phyloP scores from a whole-genome alignment of 2,888 invertebrate species.

The Magallana nippona region DNA sequence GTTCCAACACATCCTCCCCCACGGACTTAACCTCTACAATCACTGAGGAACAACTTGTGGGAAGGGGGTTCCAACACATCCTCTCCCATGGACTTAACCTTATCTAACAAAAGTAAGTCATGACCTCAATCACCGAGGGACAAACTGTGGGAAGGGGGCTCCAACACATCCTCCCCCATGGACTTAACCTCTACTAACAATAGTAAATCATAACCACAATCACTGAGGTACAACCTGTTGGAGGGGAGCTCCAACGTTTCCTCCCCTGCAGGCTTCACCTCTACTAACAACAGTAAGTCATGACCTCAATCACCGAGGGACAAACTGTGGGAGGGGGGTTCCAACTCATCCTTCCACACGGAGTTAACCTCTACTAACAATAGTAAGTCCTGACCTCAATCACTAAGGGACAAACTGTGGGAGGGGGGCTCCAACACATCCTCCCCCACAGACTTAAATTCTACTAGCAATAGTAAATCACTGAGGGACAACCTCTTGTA shows the following conservation, averaged over 20 bases:
- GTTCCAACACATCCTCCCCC: slow-evolving; percentile 75
- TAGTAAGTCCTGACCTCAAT: slow-evolving; percentile 44
- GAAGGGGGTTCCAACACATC: too few relatives aligned
- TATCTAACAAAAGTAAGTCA: too few relatives aligned
- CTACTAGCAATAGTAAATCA: too few relatives aligned
- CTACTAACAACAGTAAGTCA: slow-evolving; percentile 63
- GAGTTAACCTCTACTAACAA: slow-evolving; percentile 74
- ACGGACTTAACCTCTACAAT: too few relatives aligned
- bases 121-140: too few relatives aligned
- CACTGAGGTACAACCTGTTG: slow-evolving; percentile 76
- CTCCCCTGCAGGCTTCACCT: slow-evolving; percentile 77
- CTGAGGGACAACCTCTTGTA: too few relatives aligned
- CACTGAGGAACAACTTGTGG: too few relatives aligned
- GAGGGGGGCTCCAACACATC: too few relatives aligned
- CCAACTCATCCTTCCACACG: slow-evolving; percentile 76
- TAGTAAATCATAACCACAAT: slow-evolving; percentile 55
- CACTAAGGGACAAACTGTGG: too few relatives aligned
- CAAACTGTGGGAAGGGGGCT: slow-evolving; percentile 76
- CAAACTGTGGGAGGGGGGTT: slow-evolving; percentile 75
- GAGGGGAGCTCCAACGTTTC: slow-evolving; percentile 76
- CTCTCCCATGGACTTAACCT: too few relatives aligned
- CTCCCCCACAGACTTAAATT: too few relatives aligned
- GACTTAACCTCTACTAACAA: slow-evolving; percentile 76
- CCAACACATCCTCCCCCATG: slow-evolving; percentile 76
- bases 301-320: slow-evolving; percentile 72